Conservation (phyloP, 2,113 vertebrate species). For the Felis catus region DNA sequence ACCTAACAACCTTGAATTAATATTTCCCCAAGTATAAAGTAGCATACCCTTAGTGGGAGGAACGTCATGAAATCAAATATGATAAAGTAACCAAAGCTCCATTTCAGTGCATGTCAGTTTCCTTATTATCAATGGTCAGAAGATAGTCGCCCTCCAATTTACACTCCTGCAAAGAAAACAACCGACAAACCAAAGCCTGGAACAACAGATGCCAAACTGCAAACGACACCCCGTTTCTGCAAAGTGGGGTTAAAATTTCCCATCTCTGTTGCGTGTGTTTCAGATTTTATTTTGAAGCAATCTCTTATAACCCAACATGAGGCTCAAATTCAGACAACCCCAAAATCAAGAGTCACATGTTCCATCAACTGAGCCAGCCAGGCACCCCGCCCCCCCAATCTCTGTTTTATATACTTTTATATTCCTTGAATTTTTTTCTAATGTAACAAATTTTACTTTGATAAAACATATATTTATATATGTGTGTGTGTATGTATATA, state of each 20-base stretch:
- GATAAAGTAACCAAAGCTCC: neutral
- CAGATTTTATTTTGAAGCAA: too few species aligned
- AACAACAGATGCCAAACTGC: neutral
- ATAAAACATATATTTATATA: neutral
- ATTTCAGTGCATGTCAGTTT: neutral
- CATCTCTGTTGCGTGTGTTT: neutral
- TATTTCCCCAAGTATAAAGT: neutral
- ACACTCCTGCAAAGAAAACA: neutral
- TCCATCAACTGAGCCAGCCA: too few species aligned
- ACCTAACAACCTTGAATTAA: neutral
- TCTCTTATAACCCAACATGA: too few species aligned
- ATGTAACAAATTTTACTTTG: conserved; percentile 11
- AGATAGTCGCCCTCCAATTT: neutral
- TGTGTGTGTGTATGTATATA: rapidly evolving
- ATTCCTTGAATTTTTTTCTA: neutral
- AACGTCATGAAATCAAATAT: neutral
- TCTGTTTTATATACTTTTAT: neutral
- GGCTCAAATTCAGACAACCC: too few species aligned
- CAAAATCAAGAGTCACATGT: too few species aligned
- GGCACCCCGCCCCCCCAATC: neutral
- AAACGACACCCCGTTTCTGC: neutral
- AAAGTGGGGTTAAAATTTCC: neutral
- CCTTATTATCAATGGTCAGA: neutral
- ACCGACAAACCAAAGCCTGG: conserved; percentile 10
- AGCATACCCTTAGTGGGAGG: neutral